Conservation (phyloP, 2,797 vertebrate species). For the Oophaga sylvatica region DNA sequence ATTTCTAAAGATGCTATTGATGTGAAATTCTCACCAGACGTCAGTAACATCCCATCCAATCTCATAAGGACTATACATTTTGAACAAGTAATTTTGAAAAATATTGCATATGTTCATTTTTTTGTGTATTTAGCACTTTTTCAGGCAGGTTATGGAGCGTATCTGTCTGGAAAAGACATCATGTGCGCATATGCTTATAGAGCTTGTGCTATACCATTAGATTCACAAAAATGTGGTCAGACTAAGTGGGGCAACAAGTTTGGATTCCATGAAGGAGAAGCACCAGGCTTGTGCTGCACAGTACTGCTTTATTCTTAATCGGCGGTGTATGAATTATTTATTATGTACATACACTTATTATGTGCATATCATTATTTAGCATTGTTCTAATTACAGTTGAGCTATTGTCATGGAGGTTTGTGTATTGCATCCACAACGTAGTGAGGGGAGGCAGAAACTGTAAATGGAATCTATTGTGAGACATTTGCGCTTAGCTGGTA, state of each 20-base stretch:
- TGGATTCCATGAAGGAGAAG: not conserved
- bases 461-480: not conserved
- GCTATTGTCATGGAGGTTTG: not conserved
- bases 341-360: not conserved
- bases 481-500: too few species aligned
- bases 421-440: not conserved
- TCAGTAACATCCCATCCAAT: too few species aligned
- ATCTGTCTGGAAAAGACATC: too few species aligned
- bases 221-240: not conserved
- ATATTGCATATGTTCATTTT: too few species aligned
- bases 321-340: not conserved
- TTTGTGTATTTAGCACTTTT: too few species aligned
- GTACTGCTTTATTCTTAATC: not conserved
- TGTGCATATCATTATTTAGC: slow-evolving; percentile 10
- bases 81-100: too few species aligned
- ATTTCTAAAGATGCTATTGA: too few species aligned
- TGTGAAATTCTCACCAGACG: too few species aligned
- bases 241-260: not conserved
- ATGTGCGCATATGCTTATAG: not conserved
- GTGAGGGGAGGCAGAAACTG: not conserved
- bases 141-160: too few species aligned
- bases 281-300: not conserved
- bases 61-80: too few species aligned
- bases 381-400: slow-evolving; percentile 2
- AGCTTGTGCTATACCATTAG: not conserved